Conservation (phyloP, 2,888 invertebrate genomes). For the Biston betularia region DNA sequence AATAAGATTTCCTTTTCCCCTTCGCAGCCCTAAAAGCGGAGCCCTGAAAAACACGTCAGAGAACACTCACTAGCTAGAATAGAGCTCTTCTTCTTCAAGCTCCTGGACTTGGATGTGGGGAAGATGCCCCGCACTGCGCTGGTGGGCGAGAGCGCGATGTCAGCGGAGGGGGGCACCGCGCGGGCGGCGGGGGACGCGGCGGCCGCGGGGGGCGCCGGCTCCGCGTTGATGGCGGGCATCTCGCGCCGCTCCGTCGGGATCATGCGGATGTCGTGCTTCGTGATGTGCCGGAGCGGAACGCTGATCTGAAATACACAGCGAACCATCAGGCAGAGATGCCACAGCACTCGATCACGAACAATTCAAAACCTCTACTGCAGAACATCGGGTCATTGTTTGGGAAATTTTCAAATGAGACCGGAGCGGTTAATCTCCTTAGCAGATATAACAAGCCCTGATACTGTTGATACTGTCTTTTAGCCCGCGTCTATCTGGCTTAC, state of each 20-base stretch:
- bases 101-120: slow-evolving; percentile 85
- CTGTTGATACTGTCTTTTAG: too few relatives aligned
- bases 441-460: too few relatives aligned
- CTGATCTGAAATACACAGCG: slow-evolving; percentile 39
- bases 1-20: too few relatives aligned
- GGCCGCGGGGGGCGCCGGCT: slow-evolving; percentile 53
- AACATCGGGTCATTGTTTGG: too few relatives aligned
- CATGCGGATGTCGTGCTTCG: slow-evolving; percentile 74
- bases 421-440: too few relatives aligned
- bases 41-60: too few relatives aligned
- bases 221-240: slow-evolving; percentile 63
- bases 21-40: too few relatives aligned
- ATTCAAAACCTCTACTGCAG: too few relatives aligned
- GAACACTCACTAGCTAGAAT: slow-evolving; percentile 89
- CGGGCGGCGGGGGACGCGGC: slow-evolving; percentile 30
- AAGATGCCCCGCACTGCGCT: slow-evolving; percentile 85
- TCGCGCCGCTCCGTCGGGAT: slow-evolving; percentile 63
- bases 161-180: slow-evolving; percentile 42
- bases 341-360: too few relatives aligned
- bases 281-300: slow-evolving; percentile 70
- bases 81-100: slow-evolving; percentile 91
- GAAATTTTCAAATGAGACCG: too few relatives aligned
- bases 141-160: slow-evolving; percentile 70
- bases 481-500: too few relatives aligned
- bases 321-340: too few relatives aligned